Evolutionary conservation across 1,140 invertebrate species (phyloP).

Genomic region (Heliconius eleuchia): DNA sequence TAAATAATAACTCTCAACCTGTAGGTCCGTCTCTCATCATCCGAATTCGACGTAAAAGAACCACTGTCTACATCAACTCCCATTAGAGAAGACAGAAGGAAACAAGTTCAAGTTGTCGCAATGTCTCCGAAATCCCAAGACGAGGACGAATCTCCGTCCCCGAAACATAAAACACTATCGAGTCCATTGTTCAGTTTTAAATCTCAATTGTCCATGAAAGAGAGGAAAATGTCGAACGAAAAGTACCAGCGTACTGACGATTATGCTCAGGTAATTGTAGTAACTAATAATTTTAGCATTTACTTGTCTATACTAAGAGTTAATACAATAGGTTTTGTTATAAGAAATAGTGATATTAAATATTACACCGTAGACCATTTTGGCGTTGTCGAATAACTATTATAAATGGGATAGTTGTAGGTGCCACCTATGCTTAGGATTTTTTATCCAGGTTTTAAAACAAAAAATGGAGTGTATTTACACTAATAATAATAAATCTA

Average conservation of each 20-base stretch:
- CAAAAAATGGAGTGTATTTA: too few species aligned
- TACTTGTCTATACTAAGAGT: too few species aligned
- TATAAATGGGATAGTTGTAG: too few species aligned
- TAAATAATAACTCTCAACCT: background rate
- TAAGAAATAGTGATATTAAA: too few species aligned
- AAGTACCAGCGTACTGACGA: constrained; percentile 56
- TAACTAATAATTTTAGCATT: too few species aligned
- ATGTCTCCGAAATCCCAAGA: constrained; percentile 67
- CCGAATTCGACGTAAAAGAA: constrained; percentile 53
- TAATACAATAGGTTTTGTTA: too few species aligned
- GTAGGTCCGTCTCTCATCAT: constrained; percentile 47
- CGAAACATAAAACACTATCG: constrained; percentile 36
- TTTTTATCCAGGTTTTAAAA: too few species aligned
- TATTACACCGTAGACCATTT: too few species aligned
- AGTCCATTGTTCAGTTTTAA: constrained; percentile 36
- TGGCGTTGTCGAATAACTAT: too few species aligned
- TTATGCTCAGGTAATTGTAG: constrained; percentile 37
- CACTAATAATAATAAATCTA: too few species aligned
- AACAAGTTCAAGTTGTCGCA: constrained; percentile 67
- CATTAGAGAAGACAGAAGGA: constrained; percentile 55
- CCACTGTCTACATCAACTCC: constrained; percentile 75
- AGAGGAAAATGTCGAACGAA: constrained; percentile 42
- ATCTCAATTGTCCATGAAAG: constrained; percentile 51
- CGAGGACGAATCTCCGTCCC: constrained; percentile 24
- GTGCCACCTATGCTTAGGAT: too few species aligned